These are phyloP conservation scores for Plectropomus leopardus DNA, from an alignment of 2,113 vertebrate genomes.

Conservation along the genomic window DNA sequence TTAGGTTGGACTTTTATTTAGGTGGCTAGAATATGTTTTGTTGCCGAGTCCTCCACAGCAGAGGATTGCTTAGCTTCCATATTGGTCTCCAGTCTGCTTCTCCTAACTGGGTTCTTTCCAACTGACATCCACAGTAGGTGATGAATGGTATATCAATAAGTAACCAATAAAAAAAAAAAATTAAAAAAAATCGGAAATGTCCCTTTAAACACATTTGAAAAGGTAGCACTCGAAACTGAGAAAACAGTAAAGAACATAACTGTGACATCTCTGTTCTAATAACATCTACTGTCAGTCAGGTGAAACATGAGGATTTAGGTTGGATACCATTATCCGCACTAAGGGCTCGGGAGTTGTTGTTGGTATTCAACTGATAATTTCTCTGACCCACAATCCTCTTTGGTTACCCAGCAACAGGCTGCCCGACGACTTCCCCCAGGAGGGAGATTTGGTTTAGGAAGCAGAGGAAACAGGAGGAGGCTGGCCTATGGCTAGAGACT, in stretches of 20 bases:
- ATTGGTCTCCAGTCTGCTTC: no score
- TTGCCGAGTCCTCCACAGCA: no score
- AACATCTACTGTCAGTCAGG: background rate
- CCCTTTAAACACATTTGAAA: background rate
- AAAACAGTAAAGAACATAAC: constrained; percentile 3
- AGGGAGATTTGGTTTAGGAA: constrained; percentile 75
- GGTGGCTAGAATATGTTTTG: no score
- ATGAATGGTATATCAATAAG: no score
- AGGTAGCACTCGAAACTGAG: background rate
- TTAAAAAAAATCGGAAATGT: no score
- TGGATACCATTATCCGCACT: constrained; percentile 28
- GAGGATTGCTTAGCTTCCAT: no score
- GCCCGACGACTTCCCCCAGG: constrained; percentile 66
- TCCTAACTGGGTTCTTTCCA: no score
- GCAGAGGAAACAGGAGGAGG: constrained; percentile 59
- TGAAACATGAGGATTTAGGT: constrained; percentile 14
- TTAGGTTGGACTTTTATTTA: no score
- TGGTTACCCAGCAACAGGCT: constrained; percentile 81
- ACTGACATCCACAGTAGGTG: no score
- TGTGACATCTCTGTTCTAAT: background rate
- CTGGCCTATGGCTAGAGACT: constrained; percentile 48
- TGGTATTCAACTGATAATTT: constrained; percentile 78
- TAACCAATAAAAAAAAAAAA: no score
- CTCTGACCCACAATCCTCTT: constrained; percentile 70
- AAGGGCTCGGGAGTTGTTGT: constrained; percentile 45